Percentiles rank a stretch among this genome's conserved stretches.
Conservation (phyloP, 2,113 vertebrate genomes). For the Rutilus rutilus region DNA sequence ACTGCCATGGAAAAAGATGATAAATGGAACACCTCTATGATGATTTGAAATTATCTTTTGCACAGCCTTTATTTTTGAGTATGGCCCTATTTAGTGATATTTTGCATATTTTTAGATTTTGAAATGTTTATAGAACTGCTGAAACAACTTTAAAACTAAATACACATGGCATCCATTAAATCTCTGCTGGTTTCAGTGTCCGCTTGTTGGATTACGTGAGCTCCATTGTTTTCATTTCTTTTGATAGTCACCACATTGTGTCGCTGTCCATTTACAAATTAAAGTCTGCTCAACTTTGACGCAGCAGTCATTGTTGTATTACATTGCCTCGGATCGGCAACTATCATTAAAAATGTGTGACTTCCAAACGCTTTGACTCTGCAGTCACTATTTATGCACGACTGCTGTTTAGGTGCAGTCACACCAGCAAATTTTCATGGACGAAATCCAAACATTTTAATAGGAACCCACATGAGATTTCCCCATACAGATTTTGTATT, state of each 20-base stretch:
- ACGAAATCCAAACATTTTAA: too few species aligned
- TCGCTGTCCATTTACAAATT: background rate
- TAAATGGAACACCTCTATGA: background rate
- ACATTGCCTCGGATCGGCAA: background rate
- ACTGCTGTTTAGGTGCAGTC: background rate
- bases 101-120: background rate
- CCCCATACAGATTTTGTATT: too few species aligned
- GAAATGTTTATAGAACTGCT: background rate
- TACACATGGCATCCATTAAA: conserved; percentile 3
- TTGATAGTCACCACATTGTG: background rate
- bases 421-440: too few species aligned
- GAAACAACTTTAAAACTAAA: background rate
- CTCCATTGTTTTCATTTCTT: background rate
- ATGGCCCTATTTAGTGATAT: background rate
- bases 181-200: background rate
- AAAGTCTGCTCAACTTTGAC: background rate
- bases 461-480: too few species aligned
- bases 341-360: background rate
- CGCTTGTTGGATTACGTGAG: background rate
- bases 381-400: background rate
- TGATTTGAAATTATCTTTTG: background rate
- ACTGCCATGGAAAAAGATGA: background rate
- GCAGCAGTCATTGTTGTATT: background rate
- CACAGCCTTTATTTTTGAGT: background rate
- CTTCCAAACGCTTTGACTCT: background rate